phyloP scores from a whole-genome alignment of 2,797 vertebrate species.

The Scyliorhinus canicula region DNA sequence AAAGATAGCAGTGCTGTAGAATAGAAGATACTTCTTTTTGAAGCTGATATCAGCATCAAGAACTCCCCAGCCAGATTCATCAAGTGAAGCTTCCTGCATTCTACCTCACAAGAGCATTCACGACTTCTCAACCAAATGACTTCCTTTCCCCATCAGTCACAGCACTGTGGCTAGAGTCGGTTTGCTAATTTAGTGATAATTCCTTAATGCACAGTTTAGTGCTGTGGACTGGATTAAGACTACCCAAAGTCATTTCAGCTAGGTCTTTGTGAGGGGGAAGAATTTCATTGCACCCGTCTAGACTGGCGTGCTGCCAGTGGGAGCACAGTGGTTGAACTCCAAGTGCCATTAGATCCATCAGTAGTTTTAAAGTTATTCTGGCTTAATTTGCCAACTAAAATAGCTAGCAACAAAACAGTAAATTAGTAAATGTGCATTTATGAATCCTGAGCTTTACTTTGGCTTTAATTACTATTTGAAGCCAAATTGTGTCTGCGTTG shows the following conservation, averaged over 20 bases:
- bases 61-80: background rate
- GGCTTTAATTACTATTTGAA: background rate
- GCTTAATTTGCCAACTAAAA: background rate
- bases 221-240: background rate
- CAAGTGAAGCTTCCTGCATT: background rate
- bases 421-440: background rate
- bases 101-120: background rate
- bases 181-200: background rate
- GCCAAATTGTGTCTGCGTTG: background rate
- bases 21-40: background rate
- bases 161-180: background rate
- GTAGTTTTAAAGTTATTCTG: background rate
- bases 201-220: background rate
- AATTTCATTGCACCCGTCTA: background rate
- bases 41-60: background rate
- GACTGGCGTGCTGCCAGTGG: background rate
- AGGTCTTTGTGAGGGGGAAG: background rate
- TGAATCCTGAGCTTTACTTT: background rate
- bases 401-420: background rate
- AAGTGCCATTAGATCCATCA: background rate
- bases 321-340: background rate
- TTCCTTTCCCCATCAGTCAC: background rate
- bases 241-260: background rate
- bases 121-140: background rate
- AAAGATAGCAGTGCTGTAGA: background rate